Conservation (phyloP, 1,140 invertebrate species). For the Diorhabda elongata region DNA sequence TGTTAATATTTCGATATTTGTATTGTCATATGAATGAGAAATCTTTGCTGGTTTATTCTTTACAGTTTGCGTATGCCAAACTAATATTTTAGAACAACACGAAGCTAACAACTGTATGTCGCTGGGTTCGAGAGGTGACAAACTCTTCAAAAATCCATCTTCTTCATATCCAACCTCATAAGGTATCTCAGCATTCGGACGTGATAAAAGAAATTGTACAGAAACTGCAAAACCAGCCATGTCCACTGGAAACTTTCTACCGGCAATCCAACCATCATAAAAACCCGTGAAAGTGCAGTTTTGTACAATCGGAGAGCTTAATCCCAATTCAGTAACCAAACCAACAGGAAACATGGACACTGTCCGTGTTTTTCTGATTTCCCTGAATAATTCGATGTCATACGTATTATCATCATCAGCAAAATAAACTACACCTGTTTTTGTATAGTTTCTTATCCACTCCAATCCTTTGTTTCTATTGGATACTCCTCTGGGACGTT, state of each 20-base stretch:
- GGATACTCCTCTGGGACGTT: constrained; percentile 84
- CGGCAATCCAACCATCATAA: constrained; percentile 79
- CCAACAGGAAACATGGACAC: constrained; percentile 89
- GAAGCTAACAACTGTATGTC: constrained; percentile 76
- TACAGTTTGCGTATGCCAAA: constrained; percentile 86
- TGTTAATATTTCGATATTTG: too few relatives aligned
- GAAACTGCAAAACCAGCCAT: constrained; percentile 82
- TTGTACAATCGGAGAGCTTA: constrained; percentile 68
- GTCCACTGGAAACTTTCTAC: constrained; percentile 82
- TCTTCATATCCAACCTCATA: constrained; percentile 78
- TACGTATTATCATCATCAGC: constrained; percentile 98
- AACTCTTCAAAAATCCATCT: constrained; percentile 73
- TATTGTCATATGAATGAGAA: too few relatives aligned
- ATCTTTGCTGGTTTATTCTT: constrained; percentile 60
- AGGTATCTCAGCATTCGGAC: constrained; percentile 69
- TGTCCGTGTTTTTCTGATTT: constrained; percentile 73
- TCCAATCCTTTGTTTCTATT: constrained; percentile 83
- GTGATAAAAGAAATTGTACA: constrained; percentile 54
- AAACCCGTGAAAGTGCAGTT: constrained; percentile 69
- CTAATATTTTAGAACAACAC: constrained; percentile 75
- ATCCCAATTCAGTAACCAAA: constrained; percentile 66
- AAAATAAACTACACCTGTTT: constrained; percentile 86
- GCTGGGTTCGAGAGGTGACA: constrained; percentile 62
- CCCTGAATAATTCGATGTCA: constrained; percentile 77
- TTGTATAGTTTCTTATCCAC: constrained; percentile 79